Conservation (phyloP, 2,113 vertebrate genomes). For the Saguinus midas region DNA sequence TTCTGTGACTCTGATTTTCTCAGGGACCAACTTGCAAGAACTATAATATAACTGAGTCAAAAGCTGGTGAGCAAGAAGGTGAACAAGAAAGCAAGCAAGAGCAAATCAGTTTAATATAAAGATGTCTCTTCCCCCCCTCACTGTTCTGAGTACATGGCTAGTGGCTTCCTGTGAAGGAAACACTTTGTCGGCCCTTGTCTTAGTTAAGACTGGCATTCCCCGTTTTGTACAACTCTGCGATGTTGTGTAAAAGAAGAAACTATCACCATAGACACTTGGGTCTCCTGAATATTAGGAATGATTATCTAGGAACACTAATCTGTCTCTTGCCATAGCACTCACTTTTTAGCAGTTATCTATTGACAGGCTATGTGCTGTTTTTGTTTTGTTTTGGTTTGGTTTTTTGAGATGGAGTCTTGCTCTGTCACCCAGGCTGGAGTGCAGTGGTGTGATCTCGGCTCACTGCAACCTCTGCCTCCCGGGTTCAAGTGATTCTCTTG, state of each 20-base stretch:
- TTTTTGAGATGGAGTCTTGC: too few relatives aligned
- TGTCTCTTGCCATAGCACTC: background rate
- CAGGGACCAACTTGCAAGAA: background rate
- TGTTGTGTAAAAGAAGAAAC: slow-evolving; percentile 55
- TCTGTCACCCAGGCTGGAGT: too few relatives aligned
- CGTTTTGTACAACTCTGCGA: background rate
- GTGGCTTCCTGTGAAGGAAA: slow-evolving; percentile 85
- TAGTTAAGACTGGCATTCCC: slow-evolving; percentile 83
- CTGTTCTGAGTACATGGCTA: slow-evolving; percentile 69
- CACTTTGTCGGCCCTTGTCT: slow-evolving; percentile 76
- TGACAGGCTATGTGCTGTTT: background rate
- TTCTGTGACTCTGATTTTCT: background rate
- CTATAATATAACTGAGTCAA: background rate
- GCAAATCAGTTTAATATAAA: background rate
- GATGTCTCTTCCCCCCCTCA: background rate
- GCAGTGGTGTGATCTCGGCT: too few relatives aligned
- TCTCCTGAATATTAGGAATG: background rate
- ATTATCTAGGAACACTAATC: too few relatives aligned
- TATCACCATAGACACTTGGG: slow-evolving; percentile 35
- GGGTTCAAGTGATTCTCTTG: too few relatives aligned
- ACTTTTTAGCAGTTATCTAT: slow-evolving; percentile 39
- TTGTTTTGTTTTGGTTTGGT: too few relatives aligned
- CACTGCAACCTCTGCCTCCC: too few relatives aligned
- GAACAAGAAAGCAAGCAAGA: background rate
- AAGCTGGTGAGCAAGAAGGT: background rate